Base-by-base conservation (phyloP, 1,140 invertebrate genomes). In the Ladona fulva region DNA sequence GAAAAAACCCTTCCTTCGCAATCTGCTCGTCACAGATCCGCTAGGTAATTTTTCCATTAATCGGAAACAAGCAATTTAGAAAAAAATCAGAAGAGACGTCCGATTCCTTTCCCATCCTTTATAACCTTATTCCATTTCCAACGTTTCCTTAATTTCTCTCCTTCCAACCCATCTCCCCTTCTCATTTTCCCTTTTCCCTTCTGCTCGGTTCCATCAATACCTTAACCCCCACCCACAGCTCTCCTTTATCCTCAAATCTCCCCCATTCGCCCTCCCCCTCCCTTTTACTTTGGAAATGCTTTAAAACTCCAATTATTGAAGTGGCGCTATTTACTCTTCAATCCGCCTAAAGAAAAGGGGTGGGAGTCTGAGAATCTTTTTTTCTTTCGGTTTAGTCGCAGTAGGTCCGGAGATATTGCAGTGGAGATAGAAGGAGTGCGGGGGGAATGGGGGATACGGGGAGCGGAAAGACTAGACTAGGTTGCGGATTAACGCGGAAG, bases 241-340 rank as follows among this genome's bases (percentile, higher is more conserved):
- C 19, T 19, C 44, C 44, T 19, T 52, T 52, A 11, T 52, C 44
- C 44, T n/a, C n/a, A n/a, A 52, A 11, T 52, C 44, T 19, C 1
- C 52, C n/a, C n/a, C 52, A 22, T 66, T 66, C 52, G 1, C 52
- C 52, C 52, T 22, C 14, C 52, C 52, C 52, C 14, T 12, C 52
- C 52, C 52, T 12, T 6, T 22, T 66, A 66, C 52, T 16, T 22
- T 66, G 14, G 52, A 66, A 66, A 19, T 66, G 52, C 52, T 66
- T 22, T 16, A 66, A 66, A 66, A 66, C 52, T 66, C 52, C 52
- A 66, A 66, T 66, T 66, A 66, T 66, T 66, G 52, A 66, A 66
- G 52, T 66, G 52, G 52, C 12, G 52, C 52, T 66, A 66, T 66
- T 66, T 66, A 66, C n/a, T 22, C 52, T 22, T 66, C 44, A 52